Base-by-base conservation (phyloP, 2,797 vertebrate genomes). In the Leontocebus nigricollis region DNA sequence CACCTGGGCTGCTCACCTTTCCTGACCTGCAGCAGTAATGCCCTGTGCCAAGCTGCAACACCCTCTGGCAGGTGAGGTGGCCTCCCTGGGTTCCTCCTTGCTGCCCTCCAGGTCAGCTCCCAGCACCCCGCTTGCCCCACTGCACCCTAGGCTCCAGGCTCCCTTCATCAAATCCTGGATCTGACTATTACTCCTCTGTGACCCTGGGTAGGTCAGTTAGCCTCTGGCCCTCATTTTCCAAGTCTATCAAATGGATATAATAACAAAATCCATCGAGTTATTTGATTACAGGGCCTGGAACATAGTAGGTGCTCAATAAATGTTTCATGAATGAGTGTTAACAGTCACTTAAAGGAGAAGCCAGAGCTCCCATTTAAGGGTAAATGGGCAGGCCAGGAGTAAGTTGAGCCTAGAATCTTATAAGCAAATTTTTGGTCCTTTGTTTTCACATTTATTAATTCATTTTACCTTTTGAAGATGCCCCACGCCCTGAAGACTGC, bases 211-310 rank as follows among this genome's bases (percentile, higher is more conserved):
- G 36, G 26, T 93, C 36, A 52, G 64, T 57, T 52, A 44, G 72
- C 4, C 52, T 88, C 30, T 87, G 39, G 79, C 2, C 14, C 36
- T 36, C 24, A 52, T 55, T 81, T 94, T 94, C 79, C 67, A 84
- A 48, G 90, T 93, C 77, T 93, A 22, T 39, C 82, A 91, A 76
- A 61, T 72, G 44, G 36, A n/a, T 81, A 33, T n/a, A 77, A 44
- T 41, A 64, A 83, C 39, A 52, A 90, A 82, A 64, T 14, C 33
- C 48, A 8, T 22, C 14, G 17, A 15, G 17, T 79, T 67, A 44
- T 55, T 93, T 39, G 67, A 88, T 44, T 57, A 27, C 77, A 72
- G 20, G 55, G 33, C 46, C 64, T 57, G 4, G 61, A 24, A 30
- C 79, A 59, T 46, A 39, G 77, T 33, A n/a, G 11, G 59, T 48